These are phyloP conservation scores for Taxidea taxus DNA, from an alignment of 2,113 vertebrate species.

Conservation along the genomic window DNA sequence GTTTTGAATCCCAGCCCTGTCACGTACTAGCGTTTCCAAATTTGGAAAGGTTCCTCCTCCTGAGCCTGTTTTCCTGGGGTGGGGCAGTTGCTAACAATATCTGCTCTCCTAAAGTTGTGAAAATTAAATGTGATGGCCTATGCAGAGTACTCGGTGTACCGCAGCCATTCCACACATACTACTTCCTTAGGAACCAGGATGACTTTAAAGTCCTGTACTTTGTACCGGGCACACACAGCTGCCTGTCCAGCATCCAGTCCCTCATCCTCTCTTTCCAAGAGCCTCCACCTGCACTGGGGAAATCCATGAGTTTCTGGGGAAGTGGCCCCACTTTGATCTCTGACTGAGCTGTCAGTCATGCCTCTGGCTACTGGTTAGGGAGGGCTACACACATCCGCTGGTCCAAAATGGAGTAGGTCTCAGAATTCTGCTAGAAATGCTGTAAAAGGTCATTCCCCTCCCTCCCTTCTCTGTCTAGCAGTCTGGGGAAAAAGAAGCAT, in stretches of 20 bases:
- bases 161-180: background rate
- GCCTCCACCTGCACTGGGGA: background rate
- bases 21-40: background rate
- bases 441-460: background rate
- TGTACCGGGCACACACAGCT: background rate
- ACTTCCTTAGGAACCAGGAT: background rate
- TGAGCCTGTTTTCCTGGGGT: background rate
- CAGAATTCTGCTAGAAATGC: background rate
- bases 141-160: background rate
- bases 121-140: background rate
- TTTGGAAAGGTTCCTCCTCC: background rate
- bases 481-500: background rate
- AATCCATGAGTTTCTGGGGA: background rate
- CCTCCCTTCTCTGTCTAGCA: background rate
- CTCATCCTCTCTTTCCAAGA: background rate
- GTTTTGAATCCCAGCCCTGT: background rate
- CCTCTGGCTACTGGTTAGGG: background rate
- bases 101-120: background rate
- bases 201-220: background rate
- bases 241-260: background rate
- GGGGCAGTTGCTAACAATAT: background rate
- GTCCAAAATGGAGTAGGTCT: background rate
- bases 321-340: background rate
- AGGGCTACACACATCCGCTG: background rate
- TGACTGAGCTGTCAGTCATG: background rate